Conservation (phyloP, 1,140 invertebrate genomes). For the Apis cerana region DNA sequence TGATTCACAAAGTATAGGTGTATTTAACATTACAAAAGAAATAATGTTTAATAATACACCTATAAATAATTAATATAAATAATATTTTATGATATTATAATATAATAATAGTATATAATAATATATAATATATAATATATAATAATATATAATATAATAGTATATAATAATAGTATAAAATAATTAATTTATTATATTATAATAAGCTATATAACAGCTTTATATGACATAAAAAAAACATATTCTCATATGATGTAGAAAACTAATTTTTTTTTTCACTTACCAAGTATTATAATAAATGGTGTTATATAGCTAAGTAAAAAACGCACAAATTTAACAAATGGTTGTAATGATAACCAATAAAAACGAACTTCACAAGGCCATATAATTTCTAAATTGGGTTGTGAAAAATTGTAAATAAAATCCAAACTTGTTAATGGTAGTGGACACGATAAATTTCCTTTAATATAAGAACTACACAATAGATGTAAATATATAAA, state of each 20-base stretch:
- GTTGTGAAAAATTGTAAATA: conserved; percentile 62
- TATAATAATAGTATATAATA: too few relatives aligned
- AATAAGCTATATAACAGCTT: background rate
- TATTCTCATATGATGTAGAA: background rate
- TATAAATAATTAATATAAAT: conserved; percentile 16
- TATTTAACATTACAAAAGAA: conserved; percentile 69
- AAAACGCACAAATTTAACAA: conserved; percentile 67
- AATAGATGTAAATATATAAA: background rate
- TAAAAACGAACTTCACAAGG: conserved; percentile 73
- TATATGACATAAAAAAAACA: background rate
- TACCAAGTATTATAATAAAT: conserved; percentile 72
- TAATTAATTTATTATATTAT: background rate
- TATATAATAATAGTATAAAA: too few relatives aligned
- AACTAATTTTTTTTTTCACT: conserved; percentile 13
- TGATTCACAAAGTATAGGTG: conserved; percentile 64
- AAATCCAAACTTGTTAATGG: conserved; percentile 68
- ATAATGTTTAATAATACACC: conserved; percentile 69
- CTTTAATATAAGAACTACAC: conserved; percentile 27
- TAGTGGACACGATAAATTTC: conserved; percentile 53
- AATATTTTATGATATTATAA: too few relatives aligned
- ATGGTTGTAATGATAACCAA: conserved; percentile 69
- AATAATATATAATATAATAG: too few relatives aligned
- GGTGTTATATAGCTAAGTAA: conserved; percentile 71
- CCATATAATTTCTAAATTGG: conserved; percentile 68
- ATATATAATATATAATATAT: too few relatives aligned